Evolutionary conservation across 2,797 vertebrate species (phyloP), one percentile per base, ranked within the genome.

Genomic region (Scleropages formosus): DNA sequence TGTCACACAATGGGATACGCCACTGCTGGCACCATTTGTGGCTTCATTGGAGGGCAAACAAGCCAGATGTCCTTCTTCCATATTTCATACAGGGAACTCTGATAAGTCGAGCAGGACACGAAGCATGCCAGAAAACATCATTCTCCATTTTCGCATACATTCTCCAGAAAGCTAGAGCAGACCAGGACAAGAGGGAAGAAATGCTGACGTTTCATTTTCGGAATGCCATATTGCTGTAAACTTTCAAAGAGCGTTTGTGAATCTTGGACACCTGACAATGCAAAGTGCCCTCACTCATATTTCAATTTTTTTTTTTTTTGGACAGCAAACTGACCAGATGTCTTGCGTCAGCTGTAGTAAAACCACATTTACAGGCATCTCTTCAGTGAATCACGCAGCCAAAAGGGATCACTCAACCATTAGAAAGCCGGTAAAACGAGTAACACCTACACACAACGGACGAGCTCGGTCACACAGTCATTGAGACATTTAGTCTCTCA

Each of bases 241-340:
- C 68, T 31, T 71, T 71, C 53, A 60, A 22, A 39, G 59, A n/a
- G 75, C 58, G 22, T 71, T 47, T 64, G 75, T 62, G 74, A 51
- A 58, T n/a, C 58, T 62, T 20, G 74, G 58, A 61, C 24, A 59
- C 20, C 59, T 53, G 60, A 27, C 46, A 56, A 56, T 63, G 58
- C 9, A 59, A 61, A 26, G 56, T 68, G 59, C 56, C 66, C 51
- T 65, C 15, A 27, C 75, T 61, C 66, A 62, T 75, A 61, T 75
- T 62, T 70, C 74, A 75, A 74, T 66, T 44, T 39, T 31, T 39
- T 31, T n/a, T 39, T 39, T 39, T n/a, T 61, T 69, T 26, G 66
- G 24, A 58, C 74, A 75, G 65, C 74, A 46, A 64, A 39, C 69
- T 56, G 69, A 56, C 68, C 68, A 56, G 68, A 71, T 56, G 51